Evolutionary conservation across 2,113 vertebrate species (phyloP).

Genomic region (Nyctereutes procyonoides): DNA sequence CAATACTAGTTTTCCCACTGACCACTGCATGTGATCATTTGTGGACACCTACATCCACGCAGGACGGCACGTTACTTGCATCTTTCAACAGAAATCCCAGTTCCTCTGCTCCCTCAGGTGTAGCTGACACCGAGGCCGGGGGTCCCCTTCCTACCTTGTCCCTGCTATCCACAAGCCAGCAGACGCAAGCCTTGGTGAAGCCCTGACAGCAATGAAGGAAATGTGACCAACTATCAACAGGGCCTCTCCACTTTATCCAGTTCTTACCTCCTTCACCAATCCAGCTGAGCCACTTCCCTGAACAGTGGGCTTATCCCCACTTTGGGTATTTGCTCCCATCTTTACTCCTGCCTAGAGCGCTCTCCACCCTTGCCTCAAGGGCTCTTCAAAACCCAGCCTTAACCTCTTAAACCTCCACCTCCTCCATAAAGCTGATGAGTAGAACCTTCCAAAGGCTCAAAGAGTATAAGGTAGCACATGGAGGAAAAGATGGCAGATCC

Average conservation of each 20-base stretch:
- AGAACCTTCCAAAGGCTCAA: background rate
- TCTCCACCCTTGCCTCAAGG: background rate
- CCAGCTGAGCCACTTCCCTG: background rate
- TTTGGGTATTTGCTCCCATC: background rate
- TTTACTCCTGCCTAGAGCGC: background rate
- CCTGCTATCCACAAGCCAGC: background rate
- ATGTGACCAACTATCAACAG: background rate
- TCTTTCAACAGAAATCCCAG: background rate
- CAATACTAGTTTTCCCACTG: background rate
- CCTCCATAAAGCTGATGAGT: background rate
- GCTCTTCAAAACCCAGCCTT: background rate
- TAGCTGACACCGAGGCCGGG: background rate
- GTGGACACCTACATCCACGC: background rate
- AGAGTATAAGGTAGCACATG: background rate
- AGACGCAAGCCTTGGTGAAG: background rate
- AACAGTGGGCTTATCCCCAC: background rate
- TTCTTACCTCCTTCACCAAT: background rate
- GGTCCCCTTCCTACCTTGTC: background rate
- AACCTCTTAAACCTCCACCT: background rate
- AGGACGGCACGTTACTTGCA: background rate
- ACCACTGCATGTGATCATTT: background rate
- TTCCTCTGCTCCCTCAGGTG: background rate
- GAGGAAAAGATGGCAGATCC: background rate
- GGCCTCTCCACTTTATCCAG: background rate
- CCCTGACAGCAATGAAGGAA: background rate